These are phyloP conservation scores for Tachypleus tridentatus DNA, from an alignment of 1,140 invertebrate species.

Conservation along the genomic window DNA sequence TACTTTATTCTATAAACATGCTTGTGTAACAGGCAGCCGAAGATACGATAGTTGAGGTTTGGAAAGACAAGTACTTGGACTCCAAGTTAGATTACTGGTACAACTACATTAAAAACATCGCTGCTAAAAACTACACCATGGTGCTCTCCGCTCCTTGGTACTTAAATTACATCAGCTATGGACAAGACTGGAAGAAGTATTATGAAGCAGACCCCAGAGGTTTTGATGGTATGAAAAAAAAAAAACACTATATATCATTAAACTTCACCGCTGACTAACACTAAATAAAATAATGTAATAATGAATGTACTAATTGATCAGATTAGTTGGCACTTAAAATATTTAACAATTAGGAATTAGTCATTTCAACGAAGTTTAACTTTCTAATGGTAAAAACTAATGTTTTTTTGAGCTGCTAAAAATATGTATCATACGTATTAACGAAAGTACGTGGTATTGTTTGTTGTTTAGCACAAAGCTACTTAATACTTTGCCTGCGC, in stretches of 20 bases:
- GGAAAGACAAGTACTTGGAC: constrained; percentile 26
- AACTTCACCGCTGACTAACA: not conserved
- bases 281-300: not conserved
- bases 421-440: no score
- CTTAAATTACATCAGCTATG: constrained; percentile 35
- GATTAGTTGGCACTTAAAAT: no score
- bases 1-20: not conserved
- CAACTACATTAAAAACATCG: constrained; percentile 18
- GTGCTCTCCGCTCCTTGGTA: constrained; percentile 33
- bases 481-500: no score
- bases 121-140: constrained; percentile 23
- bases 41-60: constrained; percentile 40
- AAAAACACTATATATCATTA: not conserved
- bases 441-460: no score
- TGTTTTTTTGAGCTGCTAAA: no score
- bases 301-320: no score
- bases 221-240: constrained; percentile 26
- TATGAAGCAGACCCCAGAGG: constrained; percentile 38
- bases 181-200: constrained; percentile 36
- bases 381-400: no score
- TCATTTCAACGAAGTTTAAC: no score
- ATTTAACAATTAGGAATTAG: no score
- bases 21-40: constrained; percentile 14
- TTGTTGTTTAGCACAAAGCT: no score
- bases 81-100: constrained; percentile 16